Percentiles rank a stretch among this genome's conserved stretches.
These are phyloP conservation scores for Oryzias woworae DNA, from an alignment of 2,113 vertebrate species.

Conservation along the genomic window DNA sequence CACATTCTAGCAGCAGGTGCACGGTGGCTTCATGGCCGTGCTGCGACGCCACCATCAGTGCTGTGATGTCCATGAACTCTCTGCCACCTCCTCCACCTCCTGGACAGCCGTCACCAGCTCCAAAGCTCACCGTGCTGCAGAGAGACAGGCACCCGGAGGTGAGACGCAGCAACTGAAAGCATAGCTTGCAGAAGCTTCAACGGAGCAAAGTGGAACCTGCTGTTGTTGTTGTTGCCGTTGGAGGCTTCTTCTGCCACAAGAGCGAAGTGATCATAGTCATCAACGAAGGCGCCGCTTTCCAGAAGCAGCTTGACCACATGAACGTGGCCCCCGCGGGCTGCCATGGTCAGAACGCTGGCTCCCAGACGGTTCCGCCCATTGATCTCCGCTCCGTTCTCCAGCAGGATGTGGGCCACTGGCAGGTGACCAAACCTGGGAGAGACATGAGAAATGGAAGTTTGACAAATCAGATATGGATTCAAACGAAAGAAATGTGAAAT, in stretches of 20 bases:
- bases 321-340: constrained; percentile 87
- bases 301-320: constrained; percentile 88
- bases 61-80: constrained; percentile 85
- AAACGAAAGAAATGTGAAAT: too few relatives aligned
- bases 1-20: constrained; percentile 89
- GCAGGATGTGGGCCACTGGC: constrained; percentile 85
- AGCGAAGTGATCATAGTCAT: constrained; percentile 82
- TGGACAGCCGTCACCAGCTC: constrained; percentile 40
- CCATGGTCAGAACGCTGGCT: constrained; percentile 90
- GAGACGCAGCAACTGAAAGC: neutral
- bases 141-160: neutral
- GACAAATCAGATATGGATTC: too few relatives aligned
- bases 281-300: constrained; percentile 87
- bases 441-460: neutral
- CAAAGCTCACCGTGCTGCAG: constrained; percentile 46
- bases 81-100: constrained; percentile 56
- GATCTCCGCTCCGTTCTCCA: constrained; percentile 93
- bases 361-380: constrained; percentile 92
- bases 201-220: constrained; percentile 46
- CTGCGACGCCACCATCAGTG: constrained; percentile 89
- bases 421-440: constrained; percentile 86
- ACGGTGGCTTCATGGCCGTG: constrained; percentile 87
- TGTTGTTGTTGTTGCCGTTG: constrained; percentile 72
- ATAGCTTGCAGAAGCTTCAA: neutral
- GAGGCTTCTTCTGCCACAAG: constrained; percentile 58